A percentile compares a stretch with the other conserved stretches of the same genome.
These are phyloP conservation scores for Bombyx mandarina DNA, from an alignment of 1,140 invertebrate species.

Conservation along the genomic window DNA sequence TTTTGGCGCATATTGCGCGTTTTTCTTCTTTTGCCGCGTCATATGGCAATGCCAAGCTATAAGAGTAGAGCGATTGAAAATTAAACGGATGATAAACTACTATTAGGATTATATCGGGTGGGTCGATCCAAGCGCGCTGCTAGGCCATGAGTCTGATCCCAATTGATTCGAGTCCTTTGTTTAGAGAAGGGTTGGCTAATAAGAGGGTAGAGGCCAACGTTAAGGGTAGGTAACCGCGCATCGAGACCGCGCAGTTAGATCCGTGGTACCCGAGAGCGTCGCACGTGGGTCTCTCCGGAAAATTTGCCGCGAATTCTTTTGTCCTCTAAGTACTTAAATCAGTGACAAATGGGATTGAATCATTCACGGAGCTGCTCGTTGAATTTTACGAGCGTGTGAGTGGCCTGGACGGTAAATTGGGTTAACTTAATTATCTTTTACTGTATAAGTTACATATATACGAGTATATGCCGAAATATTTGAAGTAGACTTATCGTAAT, in stretches of 20 bases:
- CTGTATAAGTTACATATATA: too few species aligned
- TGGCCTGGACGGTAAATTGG: not conserved
- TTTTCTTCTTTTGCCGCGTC: slow-evolving; percentile 69
- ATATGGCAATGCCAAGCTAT: slow-evolving; percentile 55
- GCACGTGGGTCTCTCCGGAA: slow-evolving; percentile 44
- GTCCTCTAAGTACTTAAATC: slow-evolving; percentile 40
- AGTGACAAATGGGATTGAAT: slow-evolving; percentile 33
- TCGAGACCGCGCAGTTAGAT: slow-evolving; percentile 49
- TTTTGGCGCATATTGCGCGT: slow-evolving; percentile 62
- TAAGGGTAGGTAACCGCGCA: slow-evolving; percentile 51
- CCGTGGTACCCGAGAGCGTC: slow-evolving; percentile 41
- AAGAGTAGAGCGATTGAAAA: slow-evolving; percentile 43
- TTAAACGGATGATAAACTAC: slow-evolving; percentile 24
- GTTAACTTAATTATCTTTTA: too few species aligned
- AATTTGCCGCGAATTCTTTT: slow-evolving; percentile 42
- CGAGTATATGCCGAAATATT: too few species aligned
- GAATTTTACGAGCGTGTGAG: not conserved
- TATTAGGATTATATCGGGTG: slow-evolving; percentile 9
- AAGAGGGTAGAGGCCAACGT: slow-evolving; percentile 37
- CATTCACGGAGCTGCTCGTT: slow-evolving; percentile 10
- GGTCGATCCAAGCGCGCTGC: slow-evolving; percentile 7
- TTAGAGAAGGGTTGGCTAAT: slow-evolving; percentile 47
- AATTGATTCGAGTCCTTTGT: slow-evolving; percentile 62
- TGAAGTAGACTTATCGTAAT: too few species aligned
- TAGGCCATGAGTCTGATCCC: slow-evolving; percentile 23